Base-by-base conservation (phyloP, 2,888 invertebrate genomes). In the Diachrysia chrysitis region DNA sequence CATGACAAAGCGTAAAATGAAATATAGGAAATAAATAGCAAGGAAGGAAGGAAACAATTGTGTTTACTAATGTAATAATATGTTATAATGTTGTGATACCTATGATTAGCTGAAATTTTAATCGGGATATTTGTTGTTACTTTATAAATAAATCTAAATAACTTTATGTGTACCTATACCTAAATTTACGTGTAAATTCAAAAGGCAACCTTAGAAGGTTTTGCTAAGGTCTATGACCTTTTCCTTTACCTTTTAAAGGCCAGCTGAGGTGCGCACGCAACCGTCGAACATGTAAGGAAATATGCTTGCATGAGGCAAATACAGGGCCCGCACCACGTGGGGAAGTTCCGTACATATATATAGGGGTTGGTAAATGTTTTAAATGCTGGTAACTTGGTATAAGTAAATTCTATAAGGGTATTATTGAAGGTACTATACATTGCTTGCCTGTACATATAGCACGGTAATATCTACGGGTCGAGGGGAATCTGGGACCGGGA, bases 261-360 rank as follows among this genome's bases (percentile, higher is more conserved):
- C 42, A 42, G 42, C n/a, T 42, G 42, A 42, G 42, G 42, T 42
- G 16, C n/a, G 42, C 42, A 42, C 42, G 42, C n/a, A 42, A 42
- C 7, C n/a, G 42, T 4, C n/a, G n/a, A 7, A 42, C n/a, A n/a
- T 42, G 42, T 42, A 42, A 42, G 42, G 42, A 42, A 42, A 42
- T 42, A 42, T 42, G 42, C 6, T 6, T 42, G 42, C 42, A n/a
- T 42, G n/a, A 4, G 42, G 42, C n/a, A 16, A 37, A 14, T 14
- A 16, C 14, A 5, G n/a, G 7, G 42, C 14, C n/a, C n/a, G 42
- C n/a, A 42, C n/a, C 42, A 42, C 42, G n/a, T 42, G 42, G 42
- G n/a, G 6, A 4, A 7, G 42, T 42, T 29, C 1, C 16, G 4
- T 14, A 7, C n/a, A n/a, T n/a, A 42, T 6, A 5, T 5, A n/a